Base-by-base conservation (phyloP, 2,888 invertebrate species). In the Drosophila mulleri region DNA sequence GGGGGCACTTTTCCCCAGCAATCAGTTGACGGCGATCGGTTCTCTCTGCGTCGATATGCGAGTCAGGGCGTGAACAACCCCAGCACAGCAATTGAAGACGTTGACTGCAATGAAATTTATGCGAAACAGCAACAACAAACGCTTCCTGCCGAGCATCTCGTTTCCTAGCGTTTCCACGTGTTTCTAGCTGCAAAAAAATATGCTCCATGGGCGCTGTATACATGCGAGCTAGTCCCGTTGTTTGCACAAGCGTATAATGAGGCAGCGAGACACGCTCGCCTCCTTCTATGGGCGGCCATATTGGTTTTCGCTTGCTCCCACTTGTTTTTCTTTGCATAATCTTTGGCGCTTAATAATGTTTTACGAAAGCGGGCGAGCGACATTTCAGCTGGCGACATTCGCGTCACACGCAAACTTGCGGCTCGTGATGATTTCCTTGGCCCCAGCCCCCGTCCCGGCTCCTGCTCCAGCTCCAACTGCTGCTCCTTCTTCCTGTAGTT, bases 271-370 rank as follows among this genome's bases (percentile, higher is more conserved):
- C 58, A 65, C 57, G 64, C 63, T 14, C 67, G 56, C 65, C 67
- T 67, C 48, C 50, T 61, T 61, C 67, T 53, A 4, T 26, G 50
- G 69, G 74, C 83, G 58, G 83, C 80, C 82, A 84, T 84, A 84
- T 83, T 83, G 82, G 78, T 80, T 84, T 80, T 74, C 37, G 2
- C 50, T 23, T 12, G 18, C 59, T 29, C 45, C 71, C 77, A 63
- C 80, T 75, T 88, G 81, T 75, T 83, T 78, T 89, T 82, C 83
- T 71, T 67, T 74, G 78, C 83, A 77, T 84, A 84, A 87, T 84
- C 85, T 86, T 78, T 73, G 74, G 75, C 71, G 79, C 80, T 82
- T 88, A 86, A 87, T 88, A 87, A 80, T 78, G 76, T 78, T 74
- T 77, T 58, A n/a, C 41, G 58, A 56, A 52, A 50, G 57, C 45